Percentiles rank a stretch among this genome's conserved stretches.
phyloP scores from a whole-genome alignment of 2,113 vertebrate species.

The Cariama cristata region DNA sequence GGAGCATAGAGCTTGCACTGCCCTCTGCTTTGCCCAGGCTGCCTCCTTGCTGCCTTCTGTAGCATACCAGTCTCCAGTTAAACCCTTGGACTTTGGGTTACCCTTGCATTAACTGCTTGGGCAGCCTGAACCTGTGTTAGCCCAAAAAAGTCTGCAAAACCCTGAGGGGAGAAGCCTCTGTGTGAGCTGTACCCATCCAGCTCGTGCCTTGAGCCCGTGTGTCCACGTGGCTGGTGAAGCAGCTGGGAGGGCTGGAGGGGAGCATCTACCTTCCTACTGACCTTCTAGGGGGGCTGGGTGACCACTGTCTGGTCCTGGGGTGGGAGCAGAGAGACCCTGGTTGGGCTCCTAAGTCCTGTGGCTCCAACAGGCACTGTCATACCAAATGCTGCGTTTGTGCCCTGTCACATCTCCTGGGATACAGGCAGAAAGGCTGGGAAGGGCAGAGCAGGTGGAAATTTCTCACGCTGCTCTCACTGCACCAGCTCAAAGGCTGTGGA shows the following conservation, averaged over 20 bases:
- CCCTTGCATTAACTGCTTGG: neutral
- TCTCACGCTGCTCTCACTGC: neutral
- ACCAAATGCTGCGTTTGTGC: neutral
- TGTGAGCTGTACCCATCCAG: too few species aligned
- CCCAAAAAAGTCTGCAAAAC: neutral
- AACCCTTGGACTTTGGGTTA: neutral
- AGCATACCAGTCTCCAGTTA: fast-evolving
- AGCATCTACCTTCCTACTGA: neutral
- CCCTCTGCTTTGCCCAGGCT: neutral
- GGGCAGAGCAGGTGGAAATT: neutral
- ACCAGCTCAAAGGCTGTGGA: neutral
- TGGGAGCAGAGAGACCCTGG: neutral
- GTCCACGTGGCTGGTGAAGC: neutral
- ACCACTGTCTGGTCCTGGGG: neutral
- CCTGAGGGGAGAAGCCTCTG: neutral
- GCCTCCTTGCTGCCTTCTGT: neutral
- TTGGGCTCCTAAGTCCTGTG: neutral
- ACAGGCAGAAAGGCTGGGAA: neutral
- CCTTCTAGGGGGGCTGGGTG: neutral
- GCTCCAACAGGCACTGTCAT: neutral
- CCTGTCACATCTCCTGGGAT: neutral
- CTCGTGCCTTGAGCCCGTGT: fast-evolving
- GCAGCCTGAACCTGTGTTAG: neutral
- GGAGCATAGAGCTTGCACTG: fast-evolving
- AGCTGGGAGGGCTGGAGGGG: neutral